phyloP scores from a whole-genome alignment of 2,113 vertebrate species.

The Rhabdornis inornatus region DNA sequence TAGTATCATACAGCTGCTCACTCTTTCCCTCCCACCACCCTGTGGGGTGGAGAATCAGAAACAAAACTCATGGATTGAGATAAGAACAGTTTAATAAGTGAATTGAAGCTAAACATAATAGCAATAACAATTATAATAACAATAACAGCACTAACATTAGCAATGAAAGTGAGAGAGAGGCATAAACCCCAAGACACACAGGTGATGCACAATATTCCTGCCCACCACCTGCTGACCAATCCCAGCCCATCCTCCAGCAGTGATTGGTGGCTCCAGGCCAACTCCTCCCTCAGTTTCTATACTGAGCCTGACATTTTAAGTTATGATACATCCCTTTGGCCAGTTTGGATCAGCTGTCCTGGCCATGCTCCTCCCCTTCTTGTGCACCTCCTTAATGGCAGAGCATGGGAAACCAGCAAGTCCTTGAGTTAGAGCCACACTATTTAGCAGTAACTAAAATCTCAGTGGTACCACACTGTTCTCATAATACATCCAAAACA shows the following conservation, averaged over 20 bases:
- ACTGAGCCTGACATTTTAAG: background rate
- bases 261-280: background rate
- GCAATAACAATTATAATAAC: background rate
- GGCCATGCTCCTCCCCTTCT: background rate
- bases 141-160: background rate
- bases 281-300: background rate
- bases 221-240: background rate
- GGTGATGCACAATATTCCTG: background rate
- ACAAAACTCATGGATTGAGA: background rate
- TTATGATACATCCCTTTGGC: background rate
- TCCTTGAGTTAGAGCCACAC: background rate
- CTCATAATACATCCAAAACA: background rate
- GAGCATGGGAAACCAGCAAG: background rate
- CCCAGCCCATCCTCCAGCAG: background rate
- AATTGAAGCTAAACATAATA: background rate
- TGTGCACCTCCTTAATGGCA: background rate
- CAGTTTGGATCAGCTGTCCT: background rate
- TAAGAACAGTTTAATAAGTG: background rate
- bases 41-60: background rate
- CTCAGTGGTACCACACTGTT: background rate
- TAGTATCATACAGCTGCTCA: accelerated
- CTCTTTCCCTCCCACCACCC: background rate
- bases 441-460: background rate
- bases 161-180: background rate
- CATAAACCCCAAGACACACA: background rate